phyloP scores from a whole-genome alignment of 2,888 invertebrate genomes.

The Anarsia innoxiella region DNA sequence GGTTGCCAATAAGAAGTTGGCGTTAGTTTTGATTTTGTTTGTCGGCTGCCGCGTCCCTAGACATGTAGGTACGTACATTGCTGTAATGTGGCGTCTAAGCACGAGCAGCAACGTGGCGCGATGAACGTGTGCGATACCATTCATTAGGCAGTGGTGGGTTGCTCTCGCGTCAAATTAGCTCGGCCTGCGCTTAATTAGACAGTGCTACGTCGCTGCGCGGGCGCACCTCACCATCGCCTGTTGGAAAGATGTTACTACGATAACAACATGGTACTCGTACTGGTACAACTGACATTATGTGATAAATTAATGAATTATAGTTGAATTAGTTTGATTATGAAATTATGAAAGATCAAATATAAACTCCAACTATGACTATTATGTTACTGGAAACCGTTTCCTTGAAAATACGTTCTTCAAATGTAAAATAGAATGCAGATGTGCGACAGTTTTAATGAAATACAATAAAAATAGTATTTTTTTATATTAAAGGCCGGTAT shows the following conservation, averaged over 20 bases:
- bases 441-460: neutral
- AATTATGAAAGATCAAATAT: no score
- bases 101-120: slow-evolving; percentile 53
- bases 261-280: no score
- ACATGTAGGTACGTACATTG: no score
- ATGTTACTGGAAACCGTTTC: no score
- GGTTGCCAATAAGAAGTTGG: slow-evolving; percentile 7
- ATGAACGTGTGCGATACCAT: slow-evolving; percentile 74
- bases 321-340: no score
- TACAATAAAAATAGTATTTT: slow-evolving; percentile 2
- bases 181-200: slow-evolving; percentile 65
- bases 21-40: slow-evolving; percentile 40
- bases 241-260: neutral
- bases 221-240: slow-evolving; percentile 3
- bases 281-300: no score
- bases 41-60: slow-evolving; percentile 43
- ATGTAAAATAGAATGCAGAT: no score
- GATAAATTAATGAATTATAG: no score
- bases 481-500: slow-evolving; percentile 1
- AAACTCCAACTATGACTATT: no score
- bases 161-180: slow-evolving; percentile 70
- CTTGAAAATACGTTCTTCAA: no score
- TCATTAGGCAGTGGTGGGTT: slow-evolving; percentile 61
- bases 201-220: slow-evolving; percentile 23
- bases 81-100: slow-evolving; percentile 41